Evolutionary conservation across 1,140 invertebrate genomes (phyloP).

Genomic region (Bombus fervidus): DNA sequence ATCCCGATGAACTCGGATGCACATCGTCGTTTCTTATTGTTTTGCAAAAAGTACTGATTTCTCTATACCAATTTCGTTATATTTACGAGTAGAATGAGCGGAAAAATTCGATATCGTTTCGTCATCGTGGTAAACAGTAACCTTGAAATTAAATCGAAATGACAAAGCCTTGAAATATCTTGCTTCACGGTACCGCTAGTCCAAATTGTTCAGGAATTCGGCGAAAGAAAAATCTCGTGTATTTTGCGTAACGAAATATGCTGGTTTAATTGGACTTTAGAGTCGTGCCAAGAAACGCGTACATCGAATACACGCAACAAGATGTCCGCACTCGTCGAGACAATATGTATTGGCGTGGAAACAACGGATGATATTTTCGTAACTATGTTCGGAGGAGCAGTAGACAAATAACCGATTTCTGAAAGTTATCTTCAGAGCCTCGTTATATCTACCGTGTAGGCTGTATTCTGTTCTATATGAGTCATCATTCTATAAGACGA

Average conservation of each 20-base stretch:
- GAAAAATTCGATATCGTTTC: neutral
- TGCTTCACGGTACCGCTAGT: neutral
- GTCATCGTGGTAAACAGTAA: neutral
- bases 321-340: neutral
- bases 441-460: neutral
- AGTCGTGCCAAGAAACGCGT: constrained; percentile 25
- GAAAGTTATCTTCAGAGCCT: neutral
- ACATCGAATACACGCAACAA: neutral
- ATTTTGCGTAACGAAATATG: constrained; percentile 13
- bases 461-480: no score
- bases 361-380: constrained; percentile 27
- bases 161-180: no score
- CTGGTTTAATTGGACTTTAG: constrained; percentile 17
- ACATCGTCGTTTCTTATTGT: neutral
- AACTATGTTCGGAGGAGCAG: neutral
- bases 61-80: neutral
- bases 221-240: neutral
- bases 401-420: neutral
- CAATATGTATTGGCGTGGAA: constrained; percentile 37
- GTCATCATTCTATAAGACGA: no score
- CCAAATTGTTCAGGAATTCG: neutral
- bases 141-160: neutral
- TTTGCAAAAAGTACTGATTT: no score
- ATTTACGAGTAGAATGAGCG: neutral
- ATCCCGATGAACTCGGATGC: neutral